Evolutionary conservation across 2,113 vertebrate species (phyloP), one percentile per base, ranked within the genome.

Genomic region (Coryphaenoides rupestris): DNA sequence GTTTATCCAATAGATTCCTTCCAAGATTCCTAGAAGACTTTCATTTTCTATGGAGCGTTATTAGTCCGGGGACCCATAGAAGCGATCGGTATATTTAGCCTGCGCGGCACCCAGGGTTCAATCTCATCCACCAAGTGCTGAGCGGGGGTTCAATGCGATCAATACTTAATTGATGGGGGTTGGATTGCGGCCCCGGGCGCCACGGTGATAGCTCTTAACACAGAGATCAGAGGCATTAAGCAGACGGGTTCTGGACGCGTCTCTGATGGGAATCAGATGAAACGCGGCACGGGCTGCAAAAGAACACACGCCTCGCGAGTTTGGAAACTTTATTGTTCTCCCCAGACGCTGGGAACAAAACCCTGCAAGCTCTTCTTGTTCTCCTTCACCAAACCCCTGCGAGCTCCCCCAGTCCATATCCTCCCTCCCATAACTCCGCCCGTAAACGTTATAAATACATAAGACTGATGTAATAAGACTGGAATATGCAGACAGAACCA

Each of bases 121-220:
- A 50, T 47, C 14, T 49, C 10, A 49, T 55, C 19, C 24, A 55
- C 50, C 19, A 45, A 17, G 15, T 9, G 33, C 19, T 47, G 68
- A 63, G 21, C 61, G n/a, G 6, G 33, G 24, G 52, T 68, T 23
- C 33, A 1, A 62, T 5, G 6, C 0, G 70, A 76, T 84, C 79
- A 16, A 79, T 81, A 68, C 22, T 54, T 16, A 40, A 80, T 76
- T 65, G 82, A 76, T 80, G 13, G 65, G n/a, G 66, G 66, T 5
- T 54, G 66, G 79, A 76, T 55, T 78, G 77, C 77, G 65, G 79
- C 54, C 59, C 15, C 67, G 54, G 66, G 67, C 61, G 47, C 60
- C n/a, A 26, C 1, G 61, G 63, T 15, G 62, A 68, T 55, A 16
- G 33, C 13, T 65, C 64, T 59, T 56, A 73, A 73, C 60, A 19